phyloP scores from a whole-genome alignment of 2,113 vertebrate genomes.

The Hiodon alosoides region DNA sequence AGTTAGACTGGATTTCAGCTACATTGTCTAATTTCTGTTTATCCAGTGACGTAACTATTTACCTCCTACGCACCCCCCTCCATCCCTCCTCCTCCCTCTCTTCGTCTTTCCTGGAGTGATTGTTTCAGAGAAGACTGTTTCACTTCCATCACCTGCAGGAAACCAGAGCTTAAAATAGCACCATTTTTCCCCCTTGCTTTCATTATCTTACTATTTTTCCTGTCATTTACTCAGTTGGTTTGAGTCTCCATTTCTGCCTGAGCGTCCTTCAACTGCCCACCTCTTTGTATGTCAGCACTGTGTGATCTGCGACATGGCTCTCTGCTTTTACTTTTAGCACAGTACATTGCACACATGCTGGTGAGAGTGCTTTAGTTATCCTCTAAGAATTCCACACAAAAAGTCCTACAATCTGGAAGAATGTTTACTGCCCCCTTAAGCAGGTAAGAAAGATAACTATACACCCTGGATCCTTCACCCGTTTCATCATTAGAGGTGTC shows the following conservation, averaged over 20 bases:
- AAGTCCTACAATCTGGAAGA: neutral
- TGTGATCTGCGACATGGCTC: neutral
- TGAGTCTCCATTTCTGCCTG: constrained; percentile 43
- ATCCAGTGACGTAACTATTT: neutral
- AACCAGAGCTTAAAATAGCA: constrained; percentile 61
- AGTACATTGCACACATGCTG: neutral
- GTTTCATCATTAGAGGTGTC: neutral
- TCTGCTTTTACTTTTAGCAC: neutral
- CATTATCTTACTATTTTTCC: constrained; percentile 54
- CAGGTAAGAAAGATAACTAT: neutral
- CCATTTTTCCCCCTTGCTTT: constrained; percentile 48
- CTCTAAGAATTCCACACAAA: neutral
- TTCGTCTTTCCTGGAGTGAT: constrained; percentile 49
- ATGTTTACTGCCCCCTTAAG: neutral
- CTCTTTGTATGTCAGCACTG: neutral
- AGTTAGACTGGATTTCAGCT: neutral
- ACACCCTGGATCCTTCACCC: neutral
- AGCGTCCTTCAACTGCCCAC: constrained; percentile 30
- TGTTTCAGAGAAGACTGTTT: constrained; percentile 56
- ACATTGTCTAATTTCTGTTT: neutral
- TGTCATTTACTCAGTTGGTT: constrained; percentile 48
- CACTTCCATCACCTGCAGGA: constrained; percentile 70
- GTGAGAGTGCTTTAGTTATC: too few relatives aligned
- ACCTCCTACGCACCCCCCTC: neutral
- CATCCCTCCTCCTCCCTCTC: constrained; percentile 35